These are phyloP conservation scores for Strigops habroptila DNA, from an alignment of 2,113 vertebrate species.

Conservation along the genomic window DNA sequence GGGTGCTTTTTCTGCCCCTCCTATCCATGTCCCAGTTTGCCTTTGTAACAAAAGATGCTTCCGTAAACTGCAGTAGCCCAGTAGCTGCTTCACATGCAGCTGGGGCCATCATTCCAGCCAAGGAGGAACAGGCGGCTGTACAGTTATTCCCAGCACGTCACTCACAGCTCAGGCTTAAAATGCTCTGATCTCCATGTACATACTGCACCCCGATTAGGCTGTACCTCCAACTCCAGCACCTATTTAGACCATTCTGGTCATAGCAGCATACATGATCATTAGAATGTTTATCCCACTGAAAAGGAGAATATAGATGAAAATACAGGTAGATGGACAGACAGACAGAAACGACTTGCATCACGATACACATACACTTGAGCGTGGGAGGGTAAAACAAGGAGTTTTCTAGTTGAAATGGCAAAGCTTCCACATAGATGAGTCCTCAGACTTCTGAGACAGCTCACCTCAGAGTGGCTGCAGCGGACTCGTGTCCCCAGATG, in stretches of 20 bases:
- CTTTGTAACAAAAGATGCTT: fast-evolving
- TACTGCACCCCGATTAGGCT: background rate
- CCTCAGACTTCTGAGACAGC: background rate
- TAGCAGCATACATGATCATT: fast-evolving
- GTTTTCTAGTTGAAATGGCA: background rate
- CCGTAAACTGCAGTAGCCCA: background rate
- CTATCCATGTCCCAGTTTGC: background rate
- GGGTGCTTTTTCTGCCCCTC: background rate
- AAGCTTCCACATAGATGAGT: background rate
- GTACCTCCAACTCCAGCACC: background rate
- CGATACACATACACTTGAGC: background rate
- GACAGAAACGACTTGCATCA: background rate
- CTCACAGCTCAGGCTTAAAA: background rate
- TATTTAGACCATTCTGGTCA: background rate
- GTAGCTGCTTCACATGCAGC: background rate
- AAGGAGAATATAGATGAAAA: background rate
- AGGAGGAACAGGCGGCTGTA: background rate
- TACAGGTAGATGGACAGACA: background rate
- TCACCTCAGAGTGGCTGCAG: background rate
- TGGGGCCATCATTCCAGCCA: background rate
- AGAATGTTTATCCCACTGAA: background rate
- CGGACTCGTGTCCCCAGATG: background rate
- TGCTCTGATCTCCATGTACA: background rate
- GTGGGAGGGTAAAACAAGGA: background rate
- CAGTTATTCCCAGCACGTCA: background rate